These are phyloP conservation scores for Drosophila mimetica DNA, from an alignment of 2,888 invertebrate species.

Conservation along the genomic window DNA sequence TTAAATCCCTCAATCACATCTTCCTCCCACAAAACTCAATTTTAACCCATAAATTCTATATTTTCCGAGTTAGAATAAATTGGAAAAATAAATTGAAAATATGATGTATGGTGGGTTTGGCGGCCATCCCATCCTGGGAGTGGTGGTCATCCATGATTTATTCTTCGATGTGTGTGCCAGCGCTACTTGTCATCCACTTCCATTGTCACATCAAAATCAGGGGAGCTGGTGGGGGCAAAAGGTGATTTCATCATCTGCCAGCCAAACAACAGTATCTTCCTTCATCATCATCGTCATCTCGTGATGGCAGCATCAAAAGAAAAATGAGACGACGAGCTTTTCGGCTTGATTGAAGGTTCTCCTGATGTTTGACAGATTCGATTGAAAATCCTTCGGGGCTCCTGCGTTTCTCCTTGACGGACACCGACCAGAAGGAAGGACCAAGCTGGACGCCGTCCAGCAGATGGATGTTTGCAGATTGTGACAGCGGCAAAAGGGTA, in stretches of 20 bases:
- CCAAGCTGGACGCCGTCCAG: slow-evolving; percentile 49
- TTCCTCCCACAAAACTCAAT: not conserved
- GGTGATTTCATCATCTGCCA: slow-evolving; percentile 68
- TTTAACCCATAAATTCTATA: slow-evolving; percentile 9
- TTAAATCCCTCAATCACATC: slow-evolving; percentile 1
- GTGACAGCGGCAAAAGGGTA: slow-evolving; percentile 76
- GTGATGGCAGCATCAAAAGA: slow-evolving; percentile 45
- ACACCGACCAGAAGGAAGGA: slow-evolving; percentile 57
- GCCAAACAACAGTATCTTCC: slow-evolving; percentile 39
- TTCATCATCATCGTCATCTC: slow-evolving; percentile 27
- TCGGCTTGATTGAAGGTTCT: slow-evolving; percentile 80
- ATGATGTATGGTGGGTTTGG: slow-evolving; percentile 66
- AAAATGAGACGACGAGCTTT: slow-evolving; percentile 74
- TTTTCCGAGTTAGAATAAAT: slow-evolving; percentile 58
- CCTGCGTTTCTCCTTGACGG: slow-evolving; percentile 60
- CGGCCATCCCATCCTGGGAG: slow-evolving; percentile 27
- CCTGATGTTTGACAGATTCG: slow-evolving; percentile 83
- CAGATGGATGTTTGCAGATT: slow-evolving; percentile 76
- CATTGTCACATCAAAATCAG: slow-evolving; percentile 59
- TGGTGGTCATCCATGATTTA: slow-evolving; percentile 62
- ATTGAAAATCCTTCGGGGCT: slow-evolving; percentile 79
- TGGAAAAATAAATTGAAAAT: slow-evolving; percentile 75
- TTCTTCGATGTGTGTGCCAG: slow-evolving; percentile 47
- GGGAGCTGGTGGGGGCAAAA: slow-evolving; percentile 11
- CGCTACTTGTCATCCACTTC: slow-evolving; percentile 59